These are phyloP conservation scores for Drosophila lutescens DNA, from an alignment of 2,888 invertebrate species.

Conservation along the genomic window DNA sequence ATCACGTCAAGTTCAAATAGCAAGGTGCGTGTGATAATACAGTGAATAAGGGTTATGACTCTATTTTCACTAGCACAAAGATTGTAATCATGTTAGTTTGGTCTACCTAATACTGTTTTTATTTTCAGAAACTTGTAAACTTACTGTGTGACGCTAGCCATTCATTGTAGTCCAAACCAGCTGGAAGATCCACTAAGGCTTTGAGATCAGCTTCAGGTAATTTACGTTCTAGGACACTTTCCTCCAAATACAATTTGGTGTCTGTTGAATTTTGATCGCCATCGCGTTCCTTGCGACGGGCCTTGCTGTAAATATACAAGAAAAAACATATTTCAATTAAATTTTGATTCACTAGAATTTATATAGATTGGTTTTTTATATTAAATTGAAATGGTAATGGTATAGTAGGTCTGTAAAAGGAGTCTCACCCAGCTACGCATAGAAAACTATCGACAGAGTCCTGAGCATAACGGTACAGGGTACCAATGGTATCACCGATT, in stretches of 20 bases:
- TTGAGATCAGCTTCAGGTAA: slow-evolving; percentile 97
- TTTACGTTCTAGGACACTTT: slow-evolving; percentile 96
- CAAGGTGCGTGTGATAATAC: background rate
- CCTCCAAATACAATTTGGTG: slow-evolving; percentile 97
- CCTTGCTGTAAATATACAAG: slow-evolving; percentile 90
- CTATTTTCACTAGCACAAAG: background rate
- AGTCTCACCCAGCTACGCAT: slow-evolving; percentile 84
- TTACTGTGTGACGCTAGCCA: slow-evolving; percentile 99
- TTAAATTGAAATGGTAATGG: background rate
- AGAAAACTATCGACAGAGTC: slow-evolving; percentile 84
- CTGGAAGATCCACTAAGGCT: slow-evolving; percentile 96
- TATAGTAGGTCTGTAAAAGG: background rate
- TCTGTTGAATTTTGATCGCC: slow-evolving; percentile 91
- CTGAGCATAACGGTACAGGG: slow-evolving; percentile 84
- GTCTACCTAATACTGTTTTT: too few species aligned
- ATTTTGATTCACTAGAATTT: background rate
- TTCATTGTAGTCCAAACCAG: slow-evolving; percentile 98
- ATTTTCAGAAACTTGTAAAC: slow-evolving; percentile 69
- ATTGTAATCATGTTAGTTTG: background rate
- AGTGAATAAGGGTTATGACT: too few species aligned
- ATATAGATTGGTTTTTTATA: background rate
- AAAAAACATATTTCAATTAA: slow-evolving; percentile 15
- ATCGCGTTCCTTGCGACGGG: slow-evolving; percentile 98
- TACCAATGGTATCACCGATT: slow-evolving; percentile 84
- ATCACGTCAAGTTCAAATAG: slow-evolving; percentile 13